Evolutionary conservation across 2,113 vertebrate genomes (phyloP), one percentile per base, ranked within the genome.

Genomic region (Phoxinus phoxinus): DNA sequence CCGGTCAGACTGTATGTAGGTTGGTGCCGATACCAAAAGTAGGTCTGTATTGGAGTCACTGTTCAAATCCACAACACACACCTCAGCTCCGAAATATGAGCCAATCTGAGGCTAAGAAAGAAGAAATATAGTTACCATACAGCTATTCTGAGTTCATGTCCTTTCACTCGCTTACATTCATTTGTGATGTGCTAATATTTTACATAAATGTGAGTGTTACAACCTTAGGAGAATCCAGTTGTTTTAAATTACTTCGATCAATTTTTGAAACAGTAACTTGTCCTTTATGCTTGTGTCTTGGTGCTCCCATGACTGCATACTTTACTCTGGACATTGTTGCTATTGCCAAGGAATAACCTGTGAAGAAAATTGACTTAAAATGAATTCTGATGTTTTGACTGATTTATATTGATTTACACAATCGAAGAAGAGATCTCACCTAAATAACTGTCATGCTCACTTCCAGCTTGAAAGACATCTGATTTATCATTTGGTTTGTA

Each of bases 21-120:
- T 88, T 0, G 94, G 96, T 17, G 95, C 94, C 11, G 95, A 96
- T 35, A 97, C 92, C 78, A 97, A 92, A 35, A 97, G 88, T 2
- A 96, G 56, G 79, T 96, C 95, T 13, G 91, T 88, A 82, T 73
- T 81, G 0, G 58, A 2, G 56, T 96, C 90, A 3, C 8, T 0
- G 37, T 95, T 72, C 73, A 95, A 0, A 17, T 96, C 94, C 87
- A 97, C 84, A 2, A 91, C 89, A 87, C 95, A 95, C 74, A 97
- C 89, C 67, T 93, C 96, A 0, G 94, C 95, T 9, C 96, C 96
- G 77, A 96, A 97, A 88, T 97, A 97, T 87, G 93, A 94, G 69
- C 96, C 96, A 25, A 91, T 93, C 94, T 97, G 93, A 80, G 73
- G 48, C 88, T 89, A 59, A 71, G 37, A 78, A 27, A 75, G 2